These are phyloP conservation scores for Pachypanchax playfairii DNA, from an alignment of 2,113 vertebrate genomes.

Conservation along the genomic window DNA sequence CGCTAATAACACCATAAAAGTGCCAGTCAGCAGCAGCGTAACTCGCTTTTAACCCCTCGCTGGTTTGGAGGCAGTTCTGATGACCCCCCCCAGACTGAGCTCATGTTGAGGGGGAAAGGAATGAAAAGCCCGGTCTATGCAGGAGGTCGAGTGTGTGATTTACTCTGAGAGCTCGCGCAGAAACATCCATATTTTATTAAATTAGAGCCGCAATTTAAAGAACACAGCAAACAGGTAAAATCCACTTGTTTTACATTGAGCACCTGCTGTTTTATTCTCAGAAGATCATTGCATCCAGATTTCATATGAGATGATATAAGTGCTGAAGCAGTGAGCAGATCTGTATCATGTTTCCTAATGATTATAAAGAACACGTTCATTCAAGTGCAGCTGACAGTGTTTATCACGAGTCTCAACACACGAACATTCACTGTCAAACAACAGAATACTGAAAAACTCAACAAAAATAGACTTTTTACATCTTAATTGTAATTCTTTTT, in stretches of 20 bases:
- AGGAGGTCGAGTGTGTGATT: slow-evolving; percentile 49
- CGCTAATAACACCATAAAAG: slow-evolving; percentile 67
- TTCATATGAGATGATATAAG: background rate
- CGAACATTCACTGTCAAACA: no score
- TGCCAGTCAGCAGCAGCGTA: slow-evolving; percentile 55
- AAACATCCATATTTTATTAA: slow-evolving; percentile 43
- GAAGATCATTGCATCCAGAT: background rate
- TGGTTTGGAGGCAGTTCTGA: slow-evolving; percentile 39
- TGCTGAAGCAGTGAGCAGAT: no score
- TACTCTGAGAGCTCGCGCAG: slow-evolving; percentile 28
- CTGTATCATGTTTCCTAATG: no score
- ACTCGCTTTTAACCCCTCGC: slow-evolving; percentile 45
- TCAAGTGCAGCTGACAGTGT: no score
- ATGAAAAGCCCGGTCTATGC: slow-evolving; percentile 1
- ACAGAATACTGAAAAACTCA: no score
- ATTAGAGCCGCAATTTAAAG: slow-evolving; percentile 37
- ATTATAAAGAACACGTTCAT: no score
- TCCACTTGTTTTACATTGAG: slow-evolving; percentile 25
- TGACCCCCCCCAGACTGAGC: slow-evolving; percentile 37
- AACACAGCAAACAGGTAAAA: slow-evolving; percentile 19
- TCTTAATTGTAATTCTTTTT: no score
- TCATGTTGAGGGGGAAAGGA: slow-evolving; percentile 20
- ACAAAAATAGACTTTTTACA: no score
- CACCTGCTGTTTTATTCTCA: slow-evolving; percentile 37
- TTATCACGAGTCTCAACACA: no score